These are phyloP conservation scores for Bubo scandiacus DNA, from an alignment of 2,113 vertebrate genomes.

Conservation along the genomic window DNA sequence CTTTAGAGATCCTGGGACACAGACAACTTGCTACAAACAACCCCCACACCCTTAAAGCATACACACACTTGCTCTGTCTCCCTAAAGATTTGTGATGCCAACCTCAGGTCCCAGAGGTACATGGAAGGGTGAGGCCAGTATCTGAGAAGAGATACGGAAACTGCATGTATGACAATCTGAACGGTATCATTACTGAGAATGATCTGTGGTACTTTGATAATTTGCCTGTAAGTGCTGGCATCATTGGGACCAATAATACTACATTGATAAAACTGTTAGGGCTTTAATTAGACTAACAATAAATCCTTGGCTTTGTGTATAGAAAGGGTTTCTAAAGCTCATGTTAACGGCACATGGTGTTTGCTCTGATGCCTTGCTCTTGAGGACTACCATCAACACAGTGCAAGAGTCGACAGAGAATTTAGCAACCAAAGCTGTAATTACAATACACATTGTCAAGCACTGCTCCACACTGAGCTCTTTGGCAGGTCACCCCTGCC, in stretches of 20 bases:
- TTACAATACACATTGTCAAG: background rate
- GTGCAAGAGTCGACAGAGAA: background rate
- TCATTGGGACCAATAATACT: background rate
- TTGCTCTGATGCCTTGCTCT: background rate
- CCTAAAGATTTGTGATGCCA: background rate
- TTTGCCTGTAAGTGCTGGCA: background rate
- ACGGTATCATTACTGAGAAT: background rate
- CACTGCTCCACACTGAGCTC: background rate
- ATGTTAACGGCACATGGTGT: background rate
- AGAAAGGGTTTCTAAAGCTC: background rate
- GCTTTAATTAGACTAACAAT: background rate
- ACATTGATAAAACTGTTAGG: background rate
- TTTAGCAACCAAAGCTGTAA: background rate
- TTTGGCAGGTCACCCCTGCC: background rate
- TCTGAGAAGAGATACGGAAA: background rate
- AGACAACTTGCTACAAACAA: background rate
- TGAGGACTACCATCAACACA: background rate
- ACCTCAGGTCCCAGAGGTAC: background rate
- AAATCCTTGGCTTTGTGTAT: background rate
- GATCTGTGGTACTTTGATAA: background rate
- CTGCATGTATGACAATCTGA: accelerated
- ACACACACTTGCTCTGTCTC: background rate
- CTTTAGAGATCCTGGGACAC: background rate
- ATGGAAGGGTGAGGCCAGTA: background rate
- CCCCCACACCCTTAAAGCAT: accelerated